A percentile compares a stretch with the other conserved stretches of the same genome.
These are phyloP conservation scores for Pipistrellus nathusii DNA, from an alignment of 2,797 vertebrate species.

Conservation along the genomic window DNA sequence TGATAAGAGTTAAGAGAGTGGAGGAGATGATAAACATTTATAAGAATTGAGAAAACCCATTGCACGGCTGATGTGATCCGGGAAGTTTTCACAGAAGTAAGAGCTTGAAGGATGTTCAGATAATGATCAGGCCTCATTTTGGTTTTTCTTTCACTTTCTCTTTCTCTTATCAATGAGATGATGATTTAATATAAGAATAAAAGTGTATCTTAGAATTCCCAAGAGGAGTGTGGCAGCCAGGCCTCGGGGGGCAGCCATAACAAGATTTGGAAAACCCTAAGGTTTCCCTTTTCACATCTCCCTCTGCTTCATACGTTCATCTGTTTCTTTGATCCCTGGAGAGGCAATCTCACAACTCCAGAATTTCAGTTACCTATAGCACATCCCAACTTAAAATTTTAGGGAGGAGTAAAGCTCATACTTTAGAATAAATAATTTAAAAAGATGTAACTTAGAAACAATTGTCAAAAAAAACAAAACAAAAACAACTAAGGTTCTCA, in stretches of 20 bases:
- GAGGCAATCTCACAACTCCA: neutral
- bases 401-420: neutral
- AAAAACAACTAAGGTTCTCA: neutral
- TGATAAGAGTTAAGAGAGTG: neutral
- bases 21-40: neutral
- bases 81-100: neutral
- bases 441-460: constrained; percentile 40
- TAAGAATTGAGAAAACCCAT: neutral
- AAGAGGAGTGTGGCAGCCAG: neutral
- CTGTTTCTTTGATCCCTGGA: neutral
- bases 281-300: neutral
- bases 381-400: neutral
- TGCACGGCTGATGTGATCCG: neutral
- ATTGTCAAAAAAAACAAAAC: neutral
- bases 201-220: neutral
- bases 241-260: neutral
- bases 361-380: neutral
- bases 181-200: neutral
- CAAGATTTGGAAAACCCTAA: neutral
- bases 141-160: constrained; percentile 55
- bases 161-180: neutral
- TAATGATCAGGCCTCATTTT: neutral
- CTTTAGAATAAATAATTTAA: neutral
- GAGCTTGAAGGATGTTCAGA: neutral
- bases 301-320: neutral